Percentiles rank a stretch among this genome's conserved stretches.
Evolutionary conservation across 2,797 vertebrate genomes (phyloP).

Genomic region (Aphelocoma californica): DNA sequence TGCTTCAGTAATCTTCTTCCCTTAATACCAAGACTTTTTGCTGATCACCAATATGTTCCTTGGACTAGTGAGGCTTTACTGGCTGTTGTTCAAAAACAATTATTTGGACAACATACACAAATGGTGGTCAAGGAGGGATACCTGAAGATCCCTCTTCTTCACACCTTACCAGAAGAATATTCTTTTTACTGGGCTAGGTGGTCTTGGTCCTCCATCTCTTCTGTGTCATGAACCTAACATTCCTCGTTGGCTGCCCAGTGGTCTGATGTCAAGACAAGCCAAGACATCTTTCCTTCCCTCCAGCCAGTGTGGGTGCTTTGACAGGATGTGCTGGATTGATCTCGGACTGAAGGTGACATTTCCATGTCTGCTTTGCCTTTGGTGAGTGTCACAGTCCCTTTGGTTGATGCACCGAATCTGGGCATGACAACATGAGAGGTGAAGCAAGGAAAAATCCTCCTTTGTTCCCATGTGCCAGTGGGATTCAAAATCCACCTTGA

Average conservation of each 20-base stretch:
- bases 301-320: not conserved
- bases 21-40: not conserved
- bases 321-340: not conserved
- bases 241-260: not conserved
- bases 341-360: not conserved
- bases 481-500: not conserved
- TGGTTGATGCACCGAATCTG: rapidly evolving
- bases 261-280: not conserved
- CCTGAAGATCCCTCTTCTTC: not conserved
- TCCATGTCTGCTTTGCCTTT: not conserved
- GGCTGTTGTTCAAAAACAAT: not conserved
- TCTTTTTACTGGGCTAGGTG: not conserved
- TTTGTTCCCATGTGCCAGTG: not conserved
- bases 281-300: not conserved
- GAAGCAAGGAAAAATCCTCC: not conserved
- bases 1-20: not conserved
- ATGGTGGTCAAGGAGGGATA: not conserved
- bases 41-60: not conserved
- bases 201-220: not conserved
- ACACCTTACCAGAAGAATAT: not conserved
- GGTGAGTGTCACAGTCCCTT: not conserved
- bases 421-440: not conserved
- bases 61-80: not conserved
- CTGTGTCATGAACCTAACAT: not conserved
- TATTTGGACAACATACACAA: not conserved